These are phyloP conservation scores for Tyto alba DNA, from an alignment of 2,113 vertebrate species.

Conservation along the genomic window DNA sequence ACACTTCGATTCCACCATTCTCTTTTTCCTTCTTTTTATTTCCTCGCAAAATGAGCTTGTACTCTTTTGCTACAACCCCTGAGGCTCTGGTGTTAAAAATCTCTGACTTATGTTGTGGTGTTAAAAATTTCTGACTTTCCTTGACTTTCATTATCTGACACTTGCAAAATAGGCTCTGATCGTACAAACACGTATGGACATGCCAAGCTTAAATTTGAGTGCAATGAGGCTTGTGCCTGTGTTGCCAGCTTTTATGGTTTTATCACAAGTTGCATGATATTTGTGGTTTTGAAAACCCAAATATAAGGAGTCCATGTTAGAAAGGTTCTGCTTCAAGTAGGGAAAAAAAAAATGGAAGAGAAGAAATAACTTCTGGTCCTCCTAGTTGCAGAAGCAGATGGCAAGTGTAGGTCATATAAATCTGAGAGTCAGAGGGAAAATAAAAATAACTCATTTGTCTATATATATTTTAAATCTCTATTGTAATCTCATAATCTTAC, in stretches of 20 bases:
- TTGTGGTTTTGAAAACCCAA: background rate
- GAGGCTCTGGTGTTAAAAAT: slow-evolving; percentile 17
- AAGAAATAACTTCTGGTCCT: background rate
- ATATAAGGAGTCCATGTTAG: background rate
- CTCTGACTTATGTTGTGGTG: background rate
- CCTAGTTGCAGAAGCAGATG: background rate
- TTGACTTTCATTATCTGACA: background rate
- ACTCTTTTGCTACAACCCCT: background rate
- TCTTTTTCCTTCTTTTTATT: slow-evolving; percentile 5
- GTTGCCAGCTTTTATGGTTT: background rate
- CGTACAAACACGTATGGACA: background rate
- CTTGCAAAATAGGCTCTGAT: slow-evolving; percentile 18
- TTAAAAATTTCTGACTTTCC: slow-evolving; percentile 9
- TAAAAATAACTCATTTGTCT: background rate
- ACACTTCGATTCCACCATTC: slow-evolving; percentile 14
- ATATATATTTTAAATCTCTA: background rate
- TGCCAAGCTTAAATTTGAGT: background rate
- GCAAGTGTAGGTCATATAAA: background rate
- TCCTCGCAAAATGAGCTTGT: background rate
- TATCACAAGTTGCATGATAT: background rate
- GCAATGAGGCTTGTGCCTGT: background rate
- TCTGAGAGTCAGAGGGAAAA: background rate
- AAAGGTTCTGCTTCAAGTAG: background rate
- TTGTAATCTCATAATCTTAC: background rate
- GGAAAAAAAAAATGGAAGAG: background rate